phyloP scores from a whole-genome alignment of 2,113 vertebrate species.

The Scomber japonicus region DNA sequence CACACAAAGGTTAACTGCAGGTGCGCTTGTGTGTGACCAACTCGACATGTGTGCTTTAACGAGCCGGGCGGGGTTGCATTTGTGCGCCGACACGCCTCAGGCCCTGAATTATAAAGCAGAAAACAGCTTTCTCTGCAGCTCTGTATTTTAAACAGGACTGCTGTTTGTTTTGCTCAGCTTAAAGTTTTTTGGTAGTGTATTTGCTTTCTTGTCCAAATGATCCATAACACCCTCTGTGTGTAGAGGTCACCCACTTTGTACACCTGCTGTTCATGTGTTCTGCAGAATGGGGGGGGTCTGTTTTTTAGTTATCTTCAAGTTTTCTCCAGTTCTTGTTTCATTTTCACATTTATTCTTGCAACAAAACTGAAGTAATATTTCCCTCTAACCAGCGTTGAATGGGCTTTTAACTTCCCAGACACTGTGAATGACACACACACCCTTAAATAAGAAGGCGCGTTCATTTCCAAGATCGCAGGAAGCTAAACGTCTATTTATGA shows the following conservation, averaged over 20 bases:
- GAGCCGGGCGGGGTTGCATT: neutral
- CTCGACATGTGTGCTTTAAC: conserved; percentile 33
- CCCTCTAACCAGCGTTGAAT: neutral
- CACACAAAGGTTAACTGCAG: conserved; percentile 58
- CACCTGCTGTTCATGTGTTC: neutral
- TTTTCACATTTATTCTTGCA: neutral
- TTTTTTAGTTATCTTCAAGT: neutral
- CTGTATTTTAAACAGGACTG: conserved; percentile 8
- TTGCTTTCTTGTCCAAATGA: neutral
- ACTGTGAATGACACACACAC: conserved; percentile 14
- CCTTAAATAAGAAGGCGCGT: conserved; percentile 11
- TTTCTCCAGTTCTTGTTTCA: neutral
- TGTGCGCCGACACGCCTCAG: conserved; percentile 13
- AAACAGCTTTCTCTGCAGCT: conserved; percentile 13
- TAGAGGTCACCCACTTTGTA: neutral
- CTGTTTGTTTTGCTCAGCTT: conserved; percentile 3
- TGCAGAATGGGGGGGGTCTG: neutral
- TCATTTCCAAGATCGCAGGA: conserved; percentile 2
- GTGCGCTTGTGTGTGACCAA: conserved; percentile 28
- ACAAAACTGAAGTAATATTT: neutral
- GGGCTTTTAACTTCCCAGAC: conserved; percentile 5
- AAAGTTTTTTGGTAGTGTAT: neutral
- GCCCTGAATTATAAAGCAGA: conserved; percentile 25
- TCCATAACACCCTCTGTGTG: neutral
- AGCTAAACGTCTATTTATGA: conserved; percentile 35